Evolutionary conservation across 2,888 invertebrate genomes (phyloP), one percentile per base, ranked within the genome.

Genomic region (Elegia similella): DNA sequence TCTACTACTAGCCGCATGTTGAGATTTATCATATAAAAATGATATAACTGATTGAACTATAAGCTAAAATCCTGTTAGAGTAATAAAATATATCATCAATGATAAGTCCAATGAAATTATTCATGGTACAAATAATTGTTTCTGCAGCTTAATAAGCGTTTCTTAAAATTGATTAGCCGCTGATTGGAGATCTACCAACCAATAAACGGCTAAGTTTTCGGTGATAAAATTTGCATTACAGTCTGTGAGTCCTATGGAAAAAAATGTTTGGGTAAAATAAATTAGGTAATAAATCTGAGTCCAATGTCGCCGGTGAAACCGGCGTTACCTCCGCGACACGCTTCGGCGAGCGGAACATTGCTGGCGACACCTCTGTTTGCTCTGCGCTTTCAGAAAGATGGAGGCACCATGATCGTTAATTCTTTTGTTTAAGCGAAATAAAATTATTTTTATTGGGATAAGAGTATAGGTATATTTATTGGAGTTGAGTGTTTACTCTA

Each of bases 301-400:
- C 83, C 88, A 88, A 89, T 88, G 87, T 75, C 82, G 69, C 56
- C 70, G 80, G 85, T 81, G 87, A 86, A 88, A 87, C 82, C 68
- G 54, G 56, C 47, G 71, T 73, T 72, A 71, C 77, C 77, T 77
- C 78, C 63, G 67, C 68, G 65, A 61, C 74, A 83, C 82, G 88
- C 81, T 85, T 76, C 70, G 69, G 73, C 71, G 82, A 83, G 82
- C 88, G 83, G 77, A 86, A 88, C 80, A 86, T 86, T 81, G 84
- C 76, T 82, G 79, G 77, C 80, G 82, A 85, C 84, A 82, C 82
- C 71, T 78, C 70, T 76, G 66, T 73, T 75, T 73, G 73, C 69
- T 73, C 74, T 68, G 73, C 72, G 75, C 76, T 84, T 84, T 82
- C 79, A 59, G 75, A 78, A 80, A 65, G 62, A 61, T 61, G 59